phyloP scores from a whole-genome alignment of 2,113 vertebrate species.

The Channa maculata region DNA sequence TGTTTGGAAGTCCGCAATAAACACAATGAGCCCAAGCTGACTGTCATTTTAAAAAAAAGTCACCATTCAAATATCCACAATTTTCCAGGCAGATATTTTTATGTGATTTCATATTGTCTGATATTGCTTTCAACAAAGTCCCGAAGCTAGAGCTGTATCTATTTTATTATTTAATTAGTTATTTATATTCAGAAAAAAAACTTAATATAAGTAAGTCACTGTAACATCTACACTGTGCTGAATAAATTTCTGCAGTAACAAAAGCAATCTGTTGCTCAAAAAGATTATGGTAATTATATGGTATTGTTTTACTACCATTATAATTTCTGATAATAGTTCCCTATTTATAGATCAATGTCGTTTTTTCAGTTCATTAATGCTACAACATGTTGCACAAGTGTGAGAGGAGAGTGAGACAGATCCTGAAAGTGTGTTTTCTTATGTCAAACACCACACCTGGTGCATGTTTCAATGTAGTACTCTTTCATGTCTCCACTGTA shows the following conservation, averaged over 20 bases:
- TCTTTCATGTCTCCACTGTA: neutral
- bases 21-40: neutral
- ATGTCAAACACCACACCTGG: neutral
- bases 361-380: too few species aligned
- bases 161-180: neutral
- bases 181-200: neutral
- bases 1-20: neutral
- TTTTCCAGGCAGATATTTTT: neutral
- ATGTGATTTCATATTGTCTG: conserved; percentile 15
- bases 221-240: too few species aligned
- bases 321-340: too few species aligned
- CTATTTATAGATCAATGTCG: too few species aligned
- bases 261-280: too few species aligned
- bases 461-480: conserved; percentile 8
- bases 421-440: conserved; percentile 1
- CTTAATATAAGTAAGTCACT: too few species aligned
- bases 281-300: too few species aligned
- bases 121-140: neutral
- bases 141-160: neutral
- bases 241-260: too few species aligned
- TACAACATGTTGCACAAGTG: too few species aligned
- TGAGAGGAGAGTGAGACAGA: neutral
- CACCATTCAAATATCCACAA: neutral
- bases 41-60: neutral
- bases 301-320: too few species aligned